These are phyloP conservation scores for Drosophila ananassae DNA, from an alignment of 1,140 invertebrate genomes.

Conservation along the genomic window DNA sequence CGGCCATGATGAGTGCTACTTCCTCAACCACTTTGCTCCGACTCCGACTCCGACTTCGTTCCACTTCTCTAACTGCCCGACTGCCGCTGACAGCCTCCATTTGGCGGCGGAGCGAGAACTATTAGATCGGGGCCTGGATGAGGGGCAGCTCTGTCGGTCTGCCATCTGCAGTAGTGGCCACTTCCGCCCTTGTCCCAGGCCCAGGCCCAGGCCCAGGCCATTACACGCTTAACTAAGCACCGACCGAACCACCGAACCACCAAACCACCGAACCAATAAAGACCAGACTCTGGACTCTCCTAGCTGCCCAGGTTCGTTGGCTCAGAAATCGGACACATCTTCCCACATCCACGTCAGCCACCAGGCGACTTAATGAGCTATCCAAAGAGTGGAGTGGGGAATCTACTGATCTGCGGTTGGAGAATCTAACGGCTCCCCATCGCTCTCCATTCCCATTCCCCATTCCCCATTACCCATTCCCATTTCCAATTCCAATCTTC, in stretches of 20 bases:
- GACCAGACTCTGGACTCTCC: background rate
- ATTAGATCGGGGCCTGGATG: background rate
- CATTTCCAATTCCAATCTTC: constrained; percentile 41
- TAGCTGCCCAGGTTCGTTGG: constrained; percentile 34
- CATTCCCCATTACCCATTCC: constrained; percentile 14
- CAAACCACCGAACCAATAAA: constrained; percentile 68
- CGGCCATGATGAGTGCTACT: constrained; percentile 7
- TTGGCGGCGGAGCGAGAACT: background rate
- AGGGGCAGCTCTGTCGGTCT: background rate
- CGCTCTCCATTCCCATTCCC: constrained; percentile 9
- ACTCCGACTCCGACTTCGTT: constrained; percentile 14
- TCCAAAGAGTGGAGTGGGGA: background rate
- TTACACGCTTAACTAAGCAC: constrained; percentile 77
- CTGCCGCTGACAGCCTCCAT: constrained; percentile 41
- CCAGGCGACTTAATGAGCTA: constrained; percentile 60
- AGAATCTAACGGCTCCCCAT: constrained; percentile 57
- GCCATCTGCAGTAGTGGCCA: constrained; percentile 21
- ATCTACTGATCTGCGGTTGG: constrained; percentile 57
- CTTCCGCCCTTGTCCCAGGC: constrained; percentile 55
- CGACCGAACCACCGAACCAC: constrained; percentile 58
- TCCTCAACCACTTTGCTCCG: constrained; percentile 9
- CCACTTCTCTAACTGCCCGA: constrained; percentile 26
- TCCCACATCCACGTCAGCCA: constrained; percentile 33
- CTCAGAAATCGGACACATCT: constrained; percentile 25
- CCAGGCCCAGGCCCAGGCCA: constrained; percentile 30